Evolutionary conservation across 2,113 vertebrate species (phyloP), one percentile per base, ranked within the genome.

Genomic region (Tyrannus savana): DNA sequence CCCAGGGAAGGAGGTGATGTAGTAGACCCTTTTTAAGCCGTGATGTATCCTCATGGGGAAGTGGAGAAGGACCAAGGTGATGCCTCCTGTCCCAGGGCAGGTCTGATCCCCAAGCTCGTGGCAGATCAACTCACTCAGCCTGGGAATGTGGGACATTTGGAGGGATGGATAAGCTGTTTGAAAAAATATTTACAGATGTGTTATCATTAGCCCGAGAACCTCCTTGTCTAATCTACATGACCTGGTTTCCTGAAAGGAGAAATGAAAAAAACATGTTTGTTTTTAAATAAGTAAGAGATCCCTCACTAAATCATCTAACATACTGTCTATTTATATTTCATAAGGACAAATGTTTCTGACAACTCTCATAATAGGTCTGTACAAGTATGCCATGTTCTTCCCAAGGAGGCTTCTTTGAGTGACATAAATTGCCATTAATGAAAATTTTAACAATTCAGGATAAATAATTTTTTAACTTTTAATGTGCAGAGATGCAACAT

Each of bases 291-390:
- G 98, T 98, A 98, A 98, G 97, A 97, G 98, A 98, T 98, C 98
- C 97, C 97, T 96, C 96, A 97, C 97, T 97, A 97, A 94, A 96
- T 97, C 97, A 97, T 91, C 97, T 97, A 98, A 98, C 98, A 97
- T 97, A 84, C 84, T 95, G 97, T 97, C 98, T 97, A 99, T 99
- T 98, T 98, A 99, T 98, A 98, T 98, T 99, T 98, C 97, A 99
- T 99, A 98, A 99, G 98, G 99, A 99, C 98, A 99, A 98, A 98
- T 98, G 98, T 99, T 99, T 98, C 98, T 98, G 98, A 99, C 98
- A 99, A 98, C 96, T 98, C 98, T 98, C 98, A 98, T 99, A 98
- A 99, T 98, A 98, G 98, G 98, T 98, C 98, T 98, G 97, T 98
- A 98, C 98, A 98, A 98, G 98, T 97, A 96, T 98, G 97, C 97